phyloP scores from a whole-genome alignment of 2,888 invertebrate species.

The Zonitis immaculata region DNA sequence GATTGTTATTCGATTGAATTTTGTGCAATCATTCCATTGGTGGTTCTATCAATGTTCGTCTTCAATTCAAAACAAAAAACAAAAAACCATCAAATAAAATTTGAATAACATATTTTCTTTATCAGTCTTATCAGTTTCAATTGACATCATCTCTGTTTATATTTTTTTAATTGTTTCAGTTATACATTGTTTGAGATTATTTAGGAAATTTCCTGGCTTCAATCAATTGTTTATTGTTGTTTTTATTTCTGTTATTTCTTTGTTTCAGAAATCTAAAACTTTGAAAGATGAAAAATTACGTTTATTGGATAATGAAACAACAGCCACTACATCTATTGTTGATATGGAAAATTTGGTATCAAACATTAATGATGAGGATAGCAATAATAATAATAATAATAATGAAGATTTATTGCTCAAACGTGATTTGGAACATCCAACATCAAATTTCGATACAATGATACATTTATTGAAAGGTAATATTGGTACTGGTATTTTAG shows the following conservation, averaged over 20 bases:
- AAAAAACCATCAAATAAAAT: not conserved
- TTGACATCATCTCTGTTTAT: not conserved
- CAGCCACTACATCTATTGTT: slow-evolving; percentile 19
- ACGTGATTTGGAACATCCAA: slow-evolving; percentile 70
- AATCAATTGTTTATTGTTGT: not conserved
- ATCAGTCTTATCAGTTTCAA: not conserved
- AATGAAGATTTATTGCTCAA: slow-evolving; percentile 59
- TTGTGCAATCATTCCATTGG: not conserved
- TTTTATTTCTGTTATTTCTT: not conserved
- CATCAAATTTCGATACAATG: slow-evolving; percentile 74
- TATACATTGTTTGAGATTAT: not conserved
- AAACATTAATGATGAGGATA: slow-evolving; percentile 11
- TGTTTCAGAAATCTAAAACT: slow-evolving; percentile 45
- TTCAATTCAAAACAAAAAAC: too few species aligned
- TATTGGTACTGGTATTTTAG: slow-evolving; percentile 87
- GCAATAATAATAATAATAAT: slow-evolving; percentile 3
- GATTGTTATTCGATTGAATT: not conserved
- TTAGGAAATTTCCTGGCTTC: not conserved
- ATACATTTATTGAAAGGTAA: slow-evolving; percentile 64
- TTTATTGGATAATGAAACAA: slow-evolving; percentile 51
- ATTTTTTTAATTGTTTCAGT: not conserved
- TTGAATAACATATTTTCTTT: not conserved
- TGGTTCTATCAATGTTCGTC: too few species aligned
- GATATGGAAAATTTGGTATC: slow-evolving; percentile 26
- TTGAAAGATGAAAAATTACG: slow-evolving; percentile 65